These are phyloP conservation scores for Carcharodon carcharias DNA, from an alignment of 2,797 vertebrate genomes.

Conservation along the genomic window DNA sequence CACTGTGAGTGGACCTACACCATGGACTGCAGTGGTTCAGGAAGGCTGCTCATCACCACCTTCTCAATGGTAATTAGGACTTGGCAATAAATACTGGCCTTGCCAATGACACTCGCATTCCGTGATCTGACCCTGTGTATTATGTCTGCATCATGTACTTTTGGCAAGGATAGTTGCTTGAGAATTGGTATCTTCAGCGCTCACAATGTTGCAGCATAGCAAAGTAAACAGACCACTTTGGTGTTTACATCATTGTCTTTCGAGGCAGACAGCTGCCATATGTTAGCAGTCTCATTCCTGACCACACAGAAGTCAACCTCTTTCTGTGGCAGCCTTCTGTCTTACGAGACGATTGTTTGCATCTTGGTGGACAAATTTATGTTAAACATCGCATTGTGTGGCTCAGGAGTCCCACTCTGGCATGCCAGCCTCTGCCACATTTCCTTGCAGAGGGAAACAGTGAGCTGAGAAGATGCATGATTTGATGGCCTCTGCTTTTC, in stretches of 20 bases:
- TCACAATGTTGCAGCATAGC: background rate
- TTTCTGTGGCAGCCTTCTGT: too few relatives aligned
- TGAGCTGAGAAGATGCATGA: too few relatives aligned
- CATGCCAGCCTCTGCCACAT: too few relatives aligned
- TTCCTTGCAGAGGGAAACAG: too few relatives aligned
- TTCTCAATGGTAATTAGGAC: background rate
- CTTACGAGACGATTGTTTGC: too few relatives aligned
- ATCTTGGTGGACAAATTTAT: too few relatives aligned
- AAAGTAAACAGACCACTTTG: background rate
- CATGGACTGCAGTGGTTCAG: background rate
- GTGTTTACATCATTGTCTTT: background rate
- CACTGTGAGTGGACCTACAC: background rate
- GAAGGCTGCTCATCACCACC: too few relatives aligned
- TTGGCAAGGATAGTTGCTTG: background rate
- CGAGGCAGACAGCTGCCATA: background rate
- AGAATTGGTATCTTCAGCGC: background rate
- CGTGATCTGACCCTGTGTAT: background rate
- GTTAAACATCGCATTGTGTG: too few relatives aligned
- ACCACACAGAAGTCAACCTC: too few relatives aligned
- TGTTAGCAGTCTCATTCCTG: background rate
- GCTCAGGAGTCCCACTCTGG: too few relatives aligned
- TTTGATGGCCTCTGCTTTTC: too few relatives aligned
- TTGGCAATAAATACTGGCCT: background rate
- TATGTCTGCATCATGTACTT: background rate
- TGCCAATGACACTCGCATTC: background rate